Evolutionary conservation across 23 tunicate species (phyloP).

Genomic region (Phallusia fumigata): DNA sequence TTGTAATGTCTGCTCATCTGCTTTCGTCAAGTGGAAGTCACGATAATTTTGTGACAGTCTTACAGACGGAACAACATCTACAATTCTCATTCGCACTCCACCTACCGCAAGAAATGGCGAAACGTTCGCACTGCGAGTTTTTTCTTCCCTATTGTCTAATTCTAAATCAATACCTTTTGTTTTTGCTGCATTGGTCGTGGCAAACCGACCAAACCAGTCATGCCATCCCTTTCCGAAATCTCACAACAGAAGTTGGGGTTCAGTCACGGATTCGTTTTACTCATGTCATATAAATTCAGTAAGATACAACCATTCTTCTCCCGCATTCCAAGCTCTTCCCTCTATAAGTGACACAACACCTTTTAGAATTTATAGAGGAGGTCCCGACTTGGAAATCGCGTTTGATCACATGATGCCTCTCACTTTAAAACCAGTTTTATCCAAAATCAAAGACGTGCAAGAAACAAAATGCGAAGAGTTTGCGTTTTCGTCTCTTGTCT

Average conservation of each 20-base stretch:
- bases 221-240: neutral
- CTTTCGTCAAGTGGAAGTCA: neutral
- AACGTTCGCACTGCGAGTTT: neutral
- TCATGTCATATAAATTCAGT: neutral
- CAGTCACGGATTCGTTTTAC: neutral
- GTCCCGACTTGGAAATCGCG: neutral
- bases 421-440: neutral
- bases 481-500: neutral
- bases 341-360: neutral
- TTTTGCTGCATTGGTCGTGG: neutral
- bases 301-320: neutral
- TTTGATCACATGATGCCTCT: neutral
- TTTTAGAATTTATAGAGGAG: neutral
- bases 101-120: neutral
- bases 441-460: neutral
- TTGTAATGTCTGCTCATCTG: neutral
- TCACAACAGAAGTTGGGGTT: neutral
- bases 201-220: too few species aligned
- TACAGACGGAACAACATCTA: neutral
- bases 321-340: neutral
- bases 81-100: neutral
- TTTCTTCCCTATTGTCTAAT: neutral
- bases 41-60: neutral
- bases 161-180: neutral
- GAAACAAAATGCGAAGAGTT: neutral